Base-by-base conservation (phyloP, 2,888 invertebrate species). In the Apantesis nais region DNA sequence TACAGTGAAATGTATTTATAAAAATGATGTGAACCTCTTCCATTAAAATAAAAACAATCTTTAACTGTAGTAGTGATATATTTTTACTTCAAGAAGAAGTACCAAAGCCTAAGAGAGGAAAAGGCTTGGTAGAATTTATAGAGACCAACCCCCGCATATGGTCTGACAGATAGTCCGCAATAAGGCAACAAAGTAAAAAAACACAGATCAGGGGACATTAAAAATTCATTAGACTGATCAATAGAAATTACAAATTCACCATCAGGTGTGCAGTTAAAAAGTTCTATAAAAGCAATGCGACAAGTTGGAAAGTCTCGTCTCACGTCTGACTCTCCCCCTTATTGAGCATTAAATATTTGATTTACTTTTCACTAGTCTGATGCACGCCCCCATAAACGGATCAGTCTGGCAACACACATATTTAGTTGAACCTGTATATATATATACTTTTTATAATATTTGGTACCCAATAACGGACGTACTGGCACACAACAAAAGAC, bases 341-440 rank as follows among this genome's bases (percentile, higher is more conserved):
- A 78, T 84, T 80, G 85, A 76, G 73, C 75, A 70, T 78, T 90
- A 86, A 91, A 92, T 92, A 90, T 90, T 92, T 91, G 89, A 92
- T 91, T 86, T 85, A 76, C 73, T 78, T 78, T 77, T 73, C 79
- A 72, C 78, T 74, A 78, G 80, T 78, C 79, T 76, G 76, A 81
- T 82, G 77, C 80, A 79, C 75, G 77, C 73, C 78, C 75, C 75
- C 76, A 79, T 83, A 84, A 86, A 89, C 87, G 87, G 86, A 88
- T 87, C 86, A 76, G 85, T 84, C 85, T 78, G 74, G 70, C 66
- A 67, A 71, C 70, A 74, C 64, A 73, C 34, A 34, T 34, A 34
- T 34, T 78, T 71, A 68, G 44, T 4, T 12, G 39, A 22, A 29
- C 31, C 63, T 55, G 29, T 25, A 19, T 44, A 61, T n/a, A n/a